A percentile compares a stretch with the other conserved stretches of the same genome.
phyloP scores from a whole-genome alignment of 1,140 invertebrate genomes.

The Drosophila kohkoa region DNA sequence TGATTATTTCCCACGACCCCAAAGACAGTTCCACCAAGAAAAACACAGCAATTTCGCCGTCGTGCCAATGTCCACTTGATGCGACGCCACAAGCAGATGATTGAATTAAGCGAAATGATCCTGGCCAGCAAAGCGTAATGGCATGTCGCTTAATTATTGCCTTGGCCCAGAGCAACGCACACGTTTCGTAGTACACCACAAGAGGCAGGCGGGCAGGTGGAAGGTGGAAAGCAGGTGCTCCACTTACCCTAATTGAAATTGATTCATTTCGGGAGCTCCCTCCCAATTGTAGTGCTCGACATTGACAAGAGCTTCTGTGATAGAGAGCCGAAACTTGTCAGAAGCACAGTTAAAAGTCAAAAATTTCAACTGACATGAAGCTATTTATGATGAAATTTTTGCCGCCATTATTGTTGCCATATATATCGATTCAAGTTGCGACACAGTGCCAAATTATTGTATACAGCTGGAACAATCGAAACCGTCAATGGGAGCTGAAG shows the following conservation, averaged over 20 bases:
- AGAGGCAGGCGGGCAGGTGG: background rate
- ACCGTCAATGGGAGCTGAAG: background rate
- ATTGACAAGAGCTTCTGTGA: background rate
- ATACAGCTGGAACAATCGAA: background rate
- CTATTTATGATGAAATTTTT: constrained; percentile 56
- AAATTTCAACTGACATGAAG: constrained; percentile 64
- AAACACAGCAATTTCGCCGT: background rate
- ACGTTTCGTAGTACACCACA: background rate
- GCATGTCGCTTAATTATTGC: constrained; percentile 72
- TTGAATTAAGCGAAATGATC: constrained; percentile 74
- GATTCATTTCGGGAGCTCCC: constrained; percentile 43
- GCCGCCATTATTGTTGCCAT: constrained; percentile 58
- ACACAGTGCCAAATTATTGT: constrained; percentile 69
- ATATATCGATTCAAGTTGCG: constrained; percentile 72
- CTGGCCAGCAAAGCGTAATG: constrained; percentile 59
- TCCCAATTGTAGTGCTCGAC: background rate
- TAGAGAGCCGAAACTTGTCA: constrained; percentile 10
- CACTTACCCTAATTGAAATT: constrained; percentile 77
- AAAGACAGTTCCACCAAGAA: constrained; percentile 9
- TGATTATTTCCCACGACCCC: constrained; percentile 70
- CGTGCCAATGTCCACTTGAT: constrained; percentile 47
- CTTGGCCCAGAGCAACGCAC: background rate
- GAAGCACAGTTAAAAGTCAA: constrained; percentile 51
- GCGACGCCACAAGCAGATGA: constrained; percentile 36
- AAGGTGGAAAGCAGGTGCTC: constrained; percentile 40